These are phyloP conservation scores for Kuschelorhynchus macadamiae DNA, from an alignment of 2,888 invertebrate species.

Conservation along the genomic window DNA sequence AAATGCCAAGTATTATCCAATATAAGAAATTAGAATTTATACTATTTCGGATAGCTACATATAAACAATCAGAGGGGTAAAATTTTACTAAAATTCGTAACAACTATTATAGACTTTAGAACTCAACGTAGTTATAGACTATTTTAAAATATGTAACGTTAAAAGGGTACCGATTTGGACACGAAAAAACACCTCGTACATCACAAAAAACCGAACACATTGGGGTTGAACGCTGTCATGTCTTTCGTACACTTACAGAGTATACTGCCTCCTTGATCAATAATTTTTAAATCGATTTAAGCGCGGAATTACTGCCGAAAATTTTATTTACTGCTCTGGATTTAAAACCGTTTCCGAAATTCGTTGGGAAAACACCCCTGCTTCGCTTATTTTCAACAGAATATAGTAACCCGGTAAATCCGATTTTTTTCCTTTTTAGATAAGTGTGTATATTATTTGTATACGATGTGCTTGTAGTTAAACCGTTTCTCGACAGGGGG, in stretches of 20 bases:
- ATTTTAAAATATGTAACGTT: constrained; percentile 53
- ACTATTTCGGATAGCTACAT: too few relatives aligned
- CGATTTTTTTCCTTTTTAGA: constrained; percentile 19
- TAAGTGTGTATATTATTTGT: constrained; percentile 30
- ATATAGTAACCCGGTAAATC: constrained; percentile 8
- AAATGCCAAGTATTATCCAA: too few relatives aligned
- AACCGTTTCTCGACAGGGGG: constrained; percentile 39
- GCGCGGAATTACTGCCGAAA: constrained; percentile 49
- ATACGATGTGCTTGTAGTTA: constrained; percentile 39
- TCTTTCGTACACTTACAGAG: constrained; percentile 51
- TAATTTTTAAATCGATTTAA: constrained; percentile 65
- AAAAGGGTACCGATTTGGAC: constrained; percentile 55
- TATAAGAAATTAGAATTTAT: too few relatives aligned
- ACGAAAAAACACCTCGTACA: constrained; percentile 58
- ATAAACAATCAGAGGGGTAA: constrained; percentile 24
- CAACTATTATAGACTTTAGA: constrained; percentile 36
- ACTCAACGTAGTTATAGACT: constrained; percentile 55
- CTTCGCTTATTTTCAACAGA: constrained; percentile 6
- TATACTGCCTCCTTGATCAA: constrained; percentile 59
- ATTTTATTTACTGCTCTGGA: neutral
- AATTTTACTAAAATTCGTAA: constrained; percentile 33
- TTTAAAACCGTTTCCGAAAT: neutral
- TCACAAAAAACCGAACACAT: constrained; percentile 65
- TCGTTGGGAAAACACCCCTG: constrained; percentile 5
- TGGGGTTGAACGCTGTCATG: constrained; percentile 57